These are phyloP conservation scores for Nephrotoma appendiculata DNA, from an alignment of 2,888 invertebrate genomes.

Conservation along the genomic window DNA sequence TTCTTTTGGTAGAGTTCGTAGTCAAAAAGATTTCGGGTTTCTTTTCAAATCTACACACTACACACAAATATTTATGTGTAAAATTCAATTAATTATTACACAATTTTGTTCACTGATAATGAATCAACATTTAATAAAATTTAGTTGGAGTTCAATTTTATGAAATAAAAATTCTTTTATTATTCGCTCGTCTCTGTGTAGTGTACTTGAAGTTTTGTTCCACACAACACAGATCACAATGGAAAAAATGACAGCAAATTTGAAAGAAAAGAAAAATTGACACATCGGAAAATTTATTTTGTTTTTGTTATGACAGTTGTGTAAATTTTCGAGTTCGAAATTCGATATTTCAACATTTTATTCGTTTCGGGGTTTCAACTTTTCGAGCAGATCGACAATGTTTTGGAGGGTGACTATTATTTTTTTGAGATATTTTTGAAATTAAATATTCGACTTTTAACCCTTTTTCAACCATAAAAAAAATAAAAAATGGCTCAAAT, in stretches of 20 bases:
- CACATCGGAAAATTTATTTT: background rate
- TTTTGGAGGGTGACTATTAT: too few relatives aligned
- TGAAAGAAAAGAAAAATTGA: background rate
- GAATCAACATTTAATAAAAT: background rate
- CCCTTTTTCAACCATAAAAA: too few relatives aligned
- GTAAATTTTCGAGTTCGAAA: background rate
- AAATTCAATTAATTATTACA: background rate
- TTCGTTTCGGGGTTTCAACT: too few relatives aligned
- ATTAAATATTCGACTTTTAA: too few relatives aligned
- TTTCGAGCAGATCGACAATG: too few relatives aligned
- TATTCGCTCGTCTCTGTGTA: background rate
- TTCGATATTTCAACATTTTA: too few relatives aligned
- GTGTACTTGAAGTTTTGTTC: background rate
- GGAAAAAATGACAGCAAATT: background rate
- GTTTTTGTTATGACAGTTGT: background rate
- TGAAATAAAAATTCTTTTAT: background rate
- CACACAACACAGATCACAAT: background rate
- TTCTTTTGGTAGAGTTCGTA: background rate
- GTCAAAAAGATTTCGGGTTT: background rate
- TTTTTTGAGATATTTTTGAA: too few relatives aligned
- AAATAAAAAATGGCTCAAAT: too few relatives aligned
- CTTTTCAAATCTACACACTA: background rate
- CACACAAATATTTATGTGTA: background rate
- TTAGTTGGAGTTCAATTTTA: background rate
- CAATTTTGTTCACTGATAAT: background rate